These are phyloP conservation scores for Tetrapedia diversipes DNA, from an alignment of 2,888 invertebrate species.

Conservation along the genomic window DNA sequence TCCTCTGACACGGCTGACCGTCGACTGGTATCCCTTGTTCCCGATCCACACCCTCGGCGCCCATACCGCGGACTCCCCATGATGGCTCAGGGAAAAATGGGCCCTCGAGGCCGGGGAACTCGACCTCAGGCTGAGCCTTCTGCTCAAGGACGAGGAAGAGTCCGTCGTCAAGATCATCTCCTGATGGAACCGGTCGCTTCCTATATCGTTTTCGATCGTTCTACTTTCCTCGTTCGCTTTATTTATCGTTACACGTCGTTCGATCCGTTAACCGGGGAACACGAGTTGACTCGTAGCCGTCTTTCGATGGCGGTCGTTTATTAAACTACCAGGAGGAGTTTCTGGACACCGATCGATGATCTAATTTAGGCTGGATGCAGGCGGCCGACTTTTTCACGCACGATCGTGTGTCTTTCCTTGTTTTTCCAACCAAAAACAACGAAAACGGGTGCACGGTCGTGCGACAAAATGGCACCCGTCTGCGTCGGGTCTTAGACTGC, in stretches of 20 bases:
- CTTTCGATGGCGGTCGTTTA: too few relatives aligned
- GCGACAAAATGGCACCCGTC: too few relatives aligned
- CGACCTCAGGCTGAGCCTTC: conserved; percentile 79
- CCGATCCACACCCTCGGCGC: conserved; percentile 92
- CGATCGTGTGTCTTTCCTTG: too few relatives aligned
- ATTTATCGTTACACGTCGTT: background rate
- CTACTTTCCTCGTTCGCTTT: background rate
- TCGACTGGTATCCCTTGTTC: conserved; percentile 96
- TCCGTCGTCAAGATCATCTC: conserved; percentile 80
- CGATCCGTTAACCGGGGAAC: too few relatives aligned
- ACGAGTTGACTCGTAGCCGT: too few relatives aligned
- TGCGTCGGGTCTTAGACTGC: too few relatives aligned
- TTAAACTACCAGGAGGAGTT: too few relatives aligned
- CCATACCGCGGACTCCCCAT: conserved; percentile 85
- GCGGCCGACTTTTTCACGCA: too few relatives aligned
- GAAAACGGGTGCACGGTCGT: too few relatives aligned
- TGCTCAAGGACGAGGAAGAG: conserved; percentile 80
- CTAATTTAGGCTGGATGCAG: too few relatives aligned
- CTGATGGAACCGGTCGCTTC: conserved; percentile 69
- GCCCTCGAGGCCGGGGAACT: conserved; percentile 81
- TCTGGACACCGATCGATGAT: too few relatives aligned
- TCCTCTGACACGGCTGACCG: conserved; percentile 90
- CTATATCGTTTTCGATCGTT: background rate
- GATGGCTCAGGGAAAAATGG: conserved; percentile 83
- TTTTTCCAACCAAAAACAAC: too few relatives aligned